Base-by-base conservation (phyloP, 2,797 vertebrate genomes). In the Coracias cyanogaster region DNA sequence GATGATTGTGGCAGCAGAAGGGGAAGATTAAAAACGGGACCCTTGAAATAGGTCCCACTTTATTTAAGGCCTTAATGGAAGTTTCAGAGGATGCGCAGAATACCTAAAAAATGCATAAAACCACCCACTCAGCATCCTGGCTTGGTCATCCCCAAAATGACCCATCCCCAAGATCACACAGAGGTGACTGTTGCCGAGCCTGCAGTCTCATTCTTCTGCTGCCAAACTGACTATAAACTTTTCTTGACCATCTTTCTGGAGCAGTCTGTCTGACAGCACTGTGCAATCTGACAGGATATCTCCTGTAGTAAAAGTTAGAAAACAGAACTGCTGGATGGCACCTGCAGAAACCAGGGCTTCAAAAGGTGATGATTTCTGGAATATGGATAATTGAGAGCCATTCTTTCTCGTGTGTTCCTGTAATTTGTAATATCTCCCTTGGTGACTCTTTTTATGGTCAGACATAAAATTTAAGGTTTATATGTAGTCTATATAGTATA, bases 321-420 rank as follows among this genome's bases (percentile, higher is more conserved):
- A 64, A 70, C 16, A 79, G 57, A 76, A 25, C 29, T 15, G 41
- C 41, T 55, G 51, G n/a, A 6, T 45, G 35, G 28, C 15, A 6
- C 18, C 58, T 57, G 37, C 66, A 78, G 60, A 49, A 78, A 46
- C 13, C 15, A 29, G 35, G 12, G 28, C 46, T 70, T 71, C 17
- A 10, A 45, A 55, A 67, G 39, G 20, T 10, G 12, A 7, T 4
- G 12, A 15, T 9, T 57, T 45, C 54, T 33, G 21, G 33, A 28
- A 16, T 45, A 35, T 0, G 0, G 65, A 33, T 61, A 28, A 41
- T 54, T 77, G 33, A 28, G 55, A 81, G 12, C 74, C 5, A 31
- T 83, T 90, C 29, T 60, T 20, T 46, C 7, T 33, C 19, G 2
- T 39, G 52, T 0, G 0, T 45, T 61, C 12, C 46, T 61, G 33